These are phyloP conservation scores for Thymelicus sylvestris DNA, from an alignment of 2,888 invertebrate species.

Conservation along the genomic window DNA sequence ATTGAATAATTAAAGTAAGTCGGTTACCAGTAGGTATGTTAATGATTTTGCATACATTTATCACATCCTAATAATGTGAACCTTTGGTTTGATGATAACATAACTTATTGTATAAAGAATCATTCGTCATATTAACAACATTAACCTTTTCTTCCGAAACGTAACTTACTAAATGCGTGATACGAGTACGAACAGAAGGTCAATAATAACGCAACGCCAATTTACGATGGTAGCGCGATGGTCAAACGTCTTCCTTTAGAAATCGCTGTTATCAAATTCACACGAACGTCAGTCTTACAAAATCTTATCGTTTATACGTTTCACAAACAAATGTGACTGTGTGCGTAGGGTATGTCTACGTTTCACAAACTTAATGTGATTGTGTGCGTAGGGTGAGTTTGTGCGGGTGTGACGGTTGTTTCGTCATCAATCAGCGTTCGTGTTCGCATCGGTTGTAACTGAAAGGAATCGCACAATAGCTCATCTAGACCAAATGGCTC, in stretches of 20 bases:
- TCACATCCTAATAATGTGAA: too few relatives aligned
- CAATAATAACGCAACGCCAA: constrained; percentile 14
- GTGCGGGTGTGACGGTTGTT: constrained; percentile 9
- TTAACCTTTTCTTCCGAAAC: not conserved
- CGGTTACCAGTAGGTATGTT: too few relatives aligned
- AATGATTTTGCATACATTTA: too few relatives aligned
- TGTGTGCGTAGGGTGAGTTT: constrained; percentile 4
- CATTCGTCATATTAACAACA: not conserved
- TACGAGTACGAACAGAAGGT: constrained; percentile 3
- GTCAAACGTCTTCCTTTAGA: constrained; percentile 30
- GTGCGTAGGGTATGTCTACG: not conserved
- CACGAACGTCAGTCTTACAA: constrained; percentile 14
- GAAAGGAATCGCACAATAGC: constrained; percentile 35
- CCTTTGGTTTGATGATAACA: too few relatives aligned
- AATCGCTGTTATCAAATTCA: constrained; percentile 27
- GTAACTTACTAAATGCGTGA: not conserved
- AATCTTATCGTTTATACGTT: constrained; percentile 11
- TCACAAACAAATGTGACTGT: not conserved
- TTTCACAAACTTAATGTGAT: constrained; percentile 1
- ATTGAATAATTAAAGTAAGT: too few relatives aligned
- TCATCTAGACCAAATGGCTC: constrained; percentile 24
- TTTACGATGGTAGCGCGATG: constrained; percentile 9
- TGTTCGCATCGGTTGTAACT: constrained; percentile 26
- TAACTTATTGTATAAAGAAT: too few relatives aligned
- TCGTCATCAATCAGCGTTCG: constrained; percentile 30